Conservation (phyloP, 2,888 invertebrate species). For the Syritta pipiens region DNA sequence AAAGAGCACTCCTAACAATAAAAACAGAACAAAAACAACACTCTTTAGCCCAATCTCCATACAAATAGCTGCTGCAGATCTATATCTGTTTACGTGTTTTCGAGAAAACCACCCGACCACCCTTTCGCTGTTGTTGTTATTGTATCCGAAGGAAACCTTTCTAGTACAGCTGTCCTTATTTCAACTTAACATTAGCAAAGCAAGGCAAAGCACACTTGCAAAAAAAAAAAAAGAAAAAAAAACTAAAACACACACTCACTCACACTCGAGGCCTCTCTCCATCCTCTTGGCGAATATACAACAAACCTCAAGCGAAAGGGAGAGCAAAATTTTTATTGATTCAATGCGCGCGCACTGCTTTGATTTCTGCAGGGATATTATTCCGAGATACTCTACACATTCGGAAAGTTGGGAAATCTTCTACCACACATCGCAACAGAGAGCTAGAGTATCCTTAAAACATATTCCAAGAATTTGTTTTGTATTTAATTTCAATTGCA, state of each 20-base stretch:
- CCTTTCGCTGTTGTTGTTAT: background rate
- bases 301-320: constrained; percentile 17
- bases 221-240: too few relatives aligned
- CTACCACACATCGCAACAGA: constrained; percentile 51
- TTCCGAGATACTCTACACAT: constrained; percentile 34
- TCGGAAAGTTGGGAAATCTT: constrained; percentile 55
- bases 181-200: constrained; percentile 10
- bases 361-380: constrained; percentile 72
- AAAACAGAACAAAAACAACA: too few relatives aligned
- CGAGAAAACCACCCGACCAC: background rate
- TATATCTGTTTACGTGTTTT: constrained; percentile 12
- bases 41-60: constrained; percentile 22
- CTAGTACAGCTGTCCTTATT: constrained; percentile 60
- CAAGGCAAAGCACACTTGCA: constrained; percentile 17
- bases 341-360: constrained; percentile 76
- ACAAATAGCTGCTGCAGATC: constrained; percentile 41
- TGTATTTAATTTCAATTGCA: too few relatives aligned
- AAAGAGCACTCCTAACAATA: too few relatives aligned
- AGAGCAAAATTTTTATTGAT: constrained; percentile 72
- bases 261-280: background rate
- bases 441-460: constrained; percentile 51
- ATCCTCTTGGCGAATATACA: background rate
- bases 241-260: background rate
- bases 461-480: too few relatives aligned
- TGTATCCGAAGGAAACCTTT: constrained; percentile 21